Evolutionary conservation across 35 echinoderm and acorn worm genomes (phyloP).

Genomic region (Heliocidaris erythrogramma): DNA sequence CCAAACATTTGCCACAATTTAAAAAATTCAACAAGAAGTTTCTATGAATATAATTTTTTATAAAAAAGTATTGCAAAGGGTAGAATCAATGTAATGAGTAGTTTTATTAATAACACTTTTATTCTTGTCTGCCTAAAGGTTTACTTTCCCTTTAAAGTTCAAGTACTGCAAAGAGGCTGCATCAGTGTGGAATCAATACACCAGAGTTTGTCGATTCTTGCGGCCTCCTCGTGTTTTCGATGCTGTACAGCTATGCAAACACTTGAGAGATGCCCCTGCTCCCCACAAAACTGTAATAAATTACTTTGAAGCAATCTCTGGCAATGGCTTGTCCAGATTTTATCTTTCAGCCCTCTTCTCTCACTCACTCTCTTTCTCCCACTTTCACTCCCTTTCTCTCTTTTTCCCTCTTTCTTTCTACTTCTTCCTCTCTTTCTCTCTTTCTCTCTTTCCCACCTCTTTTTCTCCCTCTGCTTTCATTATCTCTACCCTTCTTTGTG

Average conservation of each 20-base stretch:
- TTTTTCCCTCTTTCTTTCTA: not conserved
- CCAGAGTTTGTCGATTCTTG: slow-evolving; percentile 8
- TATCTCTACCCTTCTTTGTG: not conserved
- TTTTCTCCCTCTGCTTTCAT: not conserved
- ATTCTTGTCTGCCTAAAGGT: no score
- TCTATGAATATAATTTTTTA: not conserved
- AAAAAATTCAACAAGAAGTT: not conserved
- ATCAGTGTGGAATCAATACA: not conserved
- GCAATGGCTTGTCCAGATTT: not conserved
- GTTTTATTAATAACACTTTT: no score
- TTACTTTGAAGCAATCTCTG: not conserved
- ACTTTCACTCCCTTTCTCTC: not conserved
- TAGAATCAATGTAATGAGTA: no score
- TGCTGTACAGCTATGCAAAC: slow-evolving; percentile 9
- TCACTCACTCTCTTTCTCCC: not conserved
- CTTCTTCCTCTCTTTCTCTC: not conserved
- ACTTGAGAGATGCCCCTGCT: slow-evolving; percentile 1
- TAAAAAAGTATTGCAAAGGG: no score
- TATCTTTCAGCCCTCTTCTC: not conserved
- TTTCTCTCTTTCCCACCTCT: not conserved
- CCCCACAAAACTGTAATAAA: not conserved
- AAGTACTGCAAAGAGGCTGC: slow-evolving; percentile 1
- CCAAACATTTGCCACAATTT: no score
- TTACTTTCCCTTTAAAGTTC: slow-evolving; percentile 15
- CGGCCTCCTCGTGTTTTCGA: not conserved